Evolutionary conservation across 2,888 invertebrate species (phyloP).

Genomic region (Trichopria drosophilae): DNA sequence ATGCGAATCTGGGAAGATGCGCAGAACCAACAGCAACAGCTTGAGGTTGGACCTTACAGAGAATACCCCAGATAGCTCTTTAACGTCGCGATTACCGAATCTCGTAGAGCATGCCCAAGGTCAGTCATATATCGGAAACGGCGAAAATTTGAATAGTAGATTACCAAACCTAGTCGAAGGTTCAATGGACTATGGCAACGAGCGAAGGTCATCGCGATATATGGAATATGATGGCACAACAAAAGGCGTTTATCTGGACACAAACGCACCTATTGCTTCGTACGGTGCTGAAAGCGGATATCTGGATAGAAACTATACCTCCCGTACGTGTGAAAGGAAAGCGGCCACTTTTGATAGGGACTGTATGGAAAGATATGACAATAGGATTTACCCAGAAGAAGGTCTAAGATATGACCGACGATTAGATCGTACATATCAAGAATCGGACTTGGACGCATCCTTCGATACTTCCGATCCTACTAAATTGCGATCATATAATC

Average conservation of each 20-base stretch:
- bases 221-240: slow-evolving; percentile 47
- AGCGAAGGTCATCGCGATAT: slow-evolving; percentile 57
- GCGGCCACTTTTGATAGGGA: slow-evolving; percentile 43
- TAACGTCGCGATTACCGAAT: slow-evolving; percentile 51
- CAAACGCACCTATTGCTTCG: not conserved
- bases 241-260: slow-evolving; percentile 8
- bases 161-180: slow-evolving; percentile 58
- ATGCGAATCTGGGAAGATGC: slow-evolving; percentile 56
- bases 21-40: slow-evolving; percentile 54
- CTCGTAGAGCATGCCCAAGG: slow-evolving; percentile 56
- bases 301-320: slow-evolving; percentile 32
- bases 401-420: slow-evolving; percentile 48
- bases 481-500: slow-evolving; percentile 44
- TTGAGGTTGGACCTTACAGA: slow-evolving; percentile 57
- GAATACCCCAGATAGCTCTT: slow-evolving; percentile 56
- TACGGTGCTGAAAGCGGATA: slow-evolving; percentile 30
- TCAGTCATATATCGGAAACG: slow-evolving; percentile 42
- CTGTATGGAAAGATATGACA: slow-evolving; percentile 51
- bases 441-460: slow-evolving; percentile 54
- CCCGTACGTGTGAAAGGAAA: slow-evolving; percentile 48
- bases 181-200: slow-evolving; percentile 59
- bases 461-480: slow-evolving; percentile 49
- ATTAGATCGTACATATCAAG: slow-evolving; percentile 49
- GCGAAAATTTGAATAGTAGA: slow-evolving; percentile 57
- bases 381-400: slow-evolving; percentile 52